Conservation (phyloP, 1,140 invertebrate species). For the Penaeus indicus region DNA sequence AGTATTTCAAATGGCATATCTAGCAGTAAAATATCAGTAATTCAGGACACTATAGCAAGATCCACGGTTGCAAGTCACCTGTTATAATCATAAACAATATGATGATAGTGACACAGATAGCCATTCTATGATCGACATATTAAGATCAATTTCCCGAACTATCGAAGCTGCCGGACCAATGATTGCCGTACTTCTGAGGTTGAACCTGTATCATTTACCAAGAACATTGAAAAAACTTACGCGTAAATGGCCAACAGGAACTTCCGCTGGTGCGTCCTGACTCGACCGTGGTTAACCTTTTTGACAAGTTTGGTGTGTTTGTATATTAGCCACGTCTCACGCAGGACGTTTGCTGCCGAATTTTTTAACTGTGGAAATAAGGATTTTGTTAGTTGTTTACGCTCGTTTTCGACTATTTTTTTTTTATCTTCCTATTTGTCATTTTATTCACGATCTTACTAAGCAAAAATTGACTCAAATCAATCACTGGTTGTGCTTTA, state of each 20-base stretch:
- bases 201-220: background rate
- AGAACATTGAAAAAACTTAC: slow-evolving; percentile 78
- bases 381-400: background rate
- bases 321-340: slow-evolving; percentile 99
- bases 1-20: no score
- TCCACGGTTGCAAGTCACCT: no score
- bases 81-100: no score
- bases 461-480: background rate
- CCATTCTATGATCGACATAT: no score
- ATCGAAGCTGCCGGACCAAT: background rate
- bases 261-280: slow-evolving; percentile 98
- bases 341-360: slow-evolving; percentile 97
- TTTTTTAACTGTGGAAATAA: slow-evolving; percentile 91
- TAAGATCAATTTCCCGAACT: no score
- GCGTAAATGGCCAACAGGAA: slow-evolving; percentile 99
- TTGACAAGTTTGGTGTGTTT: slow-evolving; percentile 99
- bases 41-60: no score
- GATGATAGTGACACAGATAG: no score
- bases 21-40: no score
- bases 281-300: slow-evolving; percentile 93
- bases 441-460: background rate
- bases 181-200: background rate
- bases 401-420: no score
- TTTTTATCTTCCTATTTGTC: slow-evolving; percentile 3
- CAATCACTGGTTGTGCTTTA: background rate